Percentiles rank a stretch among this genome's conserved stretches.
phyloP scores from a whole-genome alignment of 2,888 invertebrate species.

The Ophioninae sp. region DNA sequence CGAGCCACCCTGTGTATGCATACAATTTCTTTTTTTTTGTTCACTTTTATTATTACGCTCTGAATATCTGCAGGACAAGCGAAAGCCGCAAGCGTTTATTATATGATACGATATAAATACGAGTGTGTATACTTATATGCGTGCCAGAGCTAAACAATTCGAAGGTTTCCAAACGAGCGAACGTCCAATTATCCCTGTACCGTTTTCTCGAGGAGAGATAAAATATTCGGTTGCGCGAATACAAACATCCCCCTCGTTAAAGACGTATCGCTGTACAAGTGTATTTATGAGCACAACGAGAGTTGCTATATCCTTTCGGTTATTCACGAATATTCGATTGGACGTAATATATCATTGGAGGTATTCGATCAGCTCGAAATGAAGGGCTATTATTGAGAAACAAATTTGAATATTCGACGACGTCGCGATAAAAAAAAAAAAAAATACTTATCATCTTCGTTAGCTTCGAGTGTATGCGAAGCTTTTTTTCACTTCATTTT shows the following conservation, averaged over 20 bases:
- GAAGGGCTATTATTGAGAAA: background rate
- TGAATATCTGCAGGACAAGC: conserved; percentile 24
- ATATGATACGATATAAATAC: conserved; percentile 13
- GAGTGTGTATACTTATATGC: conserved; percentile 2
- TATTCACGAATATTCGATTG: conserved; percentile 7
- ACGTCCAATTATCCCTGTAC: conserved; percentile 48
- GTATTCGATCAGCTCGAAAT: background rate
- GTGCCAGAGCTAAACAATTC: conserved; percentile 51
- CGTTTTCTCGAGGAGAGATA: conserved; percentile 39
- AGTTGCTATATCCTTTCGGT: conserved; percentile 1
- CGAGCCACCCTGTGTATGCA: background rate
- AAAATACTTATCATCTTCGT: background rate
- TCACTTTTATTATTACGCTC: conserved; percentile 41
- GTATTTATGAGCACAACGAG: background rate
- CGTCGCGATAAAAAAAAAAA: background rate
- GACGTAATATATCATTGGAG: background rate
- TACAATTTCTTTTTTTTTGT: conserved; percentile 17
- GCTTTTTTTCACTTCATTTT: background rate
- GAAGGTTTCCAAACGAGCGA: conserved; percentile 44
- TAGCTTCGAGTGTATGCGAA: background rate
- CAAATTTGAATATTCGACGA: background rate
- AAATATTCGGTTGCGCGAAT: conserved; percentile 37
- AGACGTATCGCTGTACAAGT: background rate
- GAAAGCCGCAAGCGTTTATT: conserved; percentile 26
- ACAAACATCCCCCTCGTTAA: conserved; percentile 42